Conservation (phyloP, 2,113 vertebrate genomes). For the Panthera uncia region DNA sequence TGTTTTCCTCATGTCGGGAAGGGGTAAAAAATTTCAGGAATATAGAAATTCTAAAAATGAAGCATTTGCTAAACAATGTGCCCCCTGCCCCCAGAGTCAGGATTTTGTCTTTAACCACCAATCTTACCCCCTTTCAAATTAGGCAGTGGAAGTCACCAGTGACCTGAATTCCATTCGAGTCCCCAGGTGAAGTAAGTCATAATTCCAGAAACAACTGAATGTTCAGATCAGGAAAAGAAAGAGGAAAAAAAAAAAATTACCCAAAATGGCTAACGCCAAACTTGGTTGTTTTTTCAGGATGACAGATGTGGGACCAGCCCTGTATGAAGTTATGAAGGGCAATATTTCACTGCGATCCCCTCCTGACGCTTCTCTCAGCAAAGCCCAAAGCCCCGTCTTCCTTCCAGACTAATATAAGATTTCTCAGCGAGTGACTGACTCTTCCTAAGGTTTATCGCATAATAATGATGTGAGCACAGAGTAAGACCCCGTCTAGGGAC, state of each 20-base stretch:
- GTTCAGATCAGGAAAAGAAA: too few species aligned
- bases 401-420: fast-evolving
- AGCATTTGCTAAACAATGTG: not conserved
- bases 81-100: not conserved
- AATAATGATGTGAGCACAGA: fast-evolving
- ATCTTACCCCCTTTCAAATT: not conserved
- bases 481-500: not conserved
- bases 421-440: not conserved
- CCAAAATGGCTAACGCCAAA: fast-evolving
- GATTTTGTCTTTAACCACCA: not conserved
- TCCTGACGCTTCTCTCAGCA: fast-evolving
- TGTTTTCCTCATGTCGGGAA: not conserved
- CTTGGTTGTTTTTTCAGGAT: not conserved
- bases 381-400: fast-evolving
- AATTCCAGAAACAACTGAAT: not conserved
- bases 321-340: fast-evolving
- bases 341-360: fast-evolving
- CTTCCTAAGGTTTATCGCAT: not conserved
- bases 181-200: not conserved
- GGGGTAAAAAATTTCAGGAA: not conserved
- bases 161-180: fast-evolving
- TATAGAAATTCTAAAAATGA: not conserved
- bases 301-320: fast-evolving
- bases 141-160: not conserved
- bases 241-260: not conserved